These are phyloP conservation scores for Lamprologus callipterus DNA, from an alignment of 2,113 vertebrate genomes.

Conservation along the genomic window DNA sequence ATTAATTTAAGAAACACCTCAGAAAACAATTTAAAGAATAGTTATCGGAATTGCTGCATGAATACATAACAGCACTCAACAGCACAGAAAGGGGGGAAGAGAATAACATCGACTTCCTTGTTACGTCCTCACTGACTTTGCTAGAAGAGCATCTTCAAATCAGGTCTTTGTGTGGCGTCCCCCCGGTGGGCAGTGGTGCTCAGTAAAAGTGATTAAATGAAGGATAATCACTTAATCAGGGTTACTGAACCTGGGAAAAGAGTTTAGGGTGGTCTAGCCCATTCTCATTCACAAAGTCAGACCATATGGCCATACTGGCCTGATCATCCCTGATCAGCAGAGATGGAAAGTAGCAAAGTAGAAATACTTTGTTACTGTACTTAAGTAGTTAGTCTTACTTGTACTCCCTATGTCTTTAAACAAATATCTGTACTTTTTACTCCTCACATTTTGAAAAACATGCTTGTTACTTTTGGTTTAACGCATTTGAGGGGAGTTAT, in stretches of 20 bases:
- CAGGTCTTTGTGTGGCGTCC: neutral
- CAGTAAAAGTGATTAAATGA: neutral
- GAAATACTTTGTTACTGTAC: neutral
- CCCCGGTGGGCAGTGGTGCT: neutral
- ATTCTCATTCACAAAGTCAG: neutral
- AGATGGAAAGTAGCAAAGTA: neutral
- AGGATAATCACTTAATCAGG: neutral
- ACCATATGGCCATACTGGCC: neutral
- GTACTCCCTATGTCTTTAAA: neutral
- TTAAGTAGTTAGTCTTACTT: neutral
- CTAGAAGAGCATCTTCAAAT: neutral
- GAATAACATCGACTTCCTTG: neutral
- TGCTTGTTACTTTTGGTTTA: neutral
- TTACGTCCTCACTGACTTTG: neutral
- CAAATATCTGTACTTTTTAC: neutral
- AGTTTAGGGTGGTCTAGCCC: neutral
- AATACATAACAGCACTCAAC: neutral
- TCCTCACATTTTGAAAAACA: neutral
- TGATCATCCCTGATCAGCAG: neutral
- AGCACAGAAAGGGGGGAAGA: neutral
- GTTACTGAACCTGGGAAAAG: neutral
- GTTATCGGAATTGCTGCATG: conserved; percentile 20
- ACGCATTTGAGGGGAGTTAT: neutral
- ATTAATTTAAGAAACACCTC: conserved; percentile 29
- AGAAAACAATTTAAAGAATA: neutral